These are phyloP conservation scores for Pedionomus torquatus DNA, from an alignment of 2,113 vertebrate species.

Conservation along the genomic window DNA sequence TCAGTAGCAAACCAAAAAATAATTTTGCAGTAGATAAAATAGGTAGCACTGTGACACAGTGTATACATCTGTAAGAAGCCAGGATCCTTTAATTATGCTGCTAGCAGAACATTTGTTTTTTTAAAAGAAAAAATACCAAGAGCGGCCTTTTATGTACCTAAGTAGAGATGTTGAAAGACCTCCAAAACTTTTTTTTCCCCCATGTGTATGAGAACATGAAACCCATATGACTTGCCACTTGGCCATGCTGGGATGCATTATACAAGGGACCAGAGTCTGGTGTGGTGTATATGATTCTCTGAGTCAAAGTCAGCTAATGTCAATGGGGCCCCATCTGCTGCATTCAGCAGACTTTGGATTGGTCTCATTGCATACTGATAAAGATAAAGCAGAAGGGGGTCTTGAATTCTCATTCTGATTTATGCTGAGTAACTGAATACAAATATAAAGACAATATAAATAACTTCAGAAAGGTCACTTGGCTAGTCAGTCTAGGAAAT, in stretches of 20 bases:
- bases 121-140: background rate
- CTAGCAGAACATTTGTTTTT: background rate
- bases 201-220: background rate
- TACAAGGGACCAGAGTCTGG: background rate
- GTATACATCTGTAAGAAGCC: background rate
- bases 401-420: conserved; percentile 61
- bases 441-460: conserved; percentile 59
- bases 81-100: background rate
- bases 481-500: conserved; percentile 24
- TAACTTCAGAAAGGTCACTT: conserved; percentile 53
- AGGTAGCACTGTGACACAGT: background rate
- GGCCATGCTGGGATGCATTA: background rate
- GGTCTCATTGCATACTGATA: conserved; percentile 40
- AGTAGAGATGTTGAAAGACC: background rate
- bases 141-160: background rate
- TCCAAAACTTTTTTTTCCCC: background rate
- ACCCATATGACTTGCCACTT: background rate
- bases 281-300: background rate
- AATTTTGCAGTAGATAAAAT: background rate
- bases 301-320: conserved; percentile 46
- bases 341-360: conserved; percentile 45
- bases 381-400: conserved; percentile 27
- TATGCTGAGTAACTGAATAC: conserved; percentile 63
- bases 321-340: background rate
- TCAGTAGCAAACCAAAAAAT: background rate